phyloP scores from a whole-genome alignment of 2,797 vertebrate species.

The Spea hammondii region DNA sequence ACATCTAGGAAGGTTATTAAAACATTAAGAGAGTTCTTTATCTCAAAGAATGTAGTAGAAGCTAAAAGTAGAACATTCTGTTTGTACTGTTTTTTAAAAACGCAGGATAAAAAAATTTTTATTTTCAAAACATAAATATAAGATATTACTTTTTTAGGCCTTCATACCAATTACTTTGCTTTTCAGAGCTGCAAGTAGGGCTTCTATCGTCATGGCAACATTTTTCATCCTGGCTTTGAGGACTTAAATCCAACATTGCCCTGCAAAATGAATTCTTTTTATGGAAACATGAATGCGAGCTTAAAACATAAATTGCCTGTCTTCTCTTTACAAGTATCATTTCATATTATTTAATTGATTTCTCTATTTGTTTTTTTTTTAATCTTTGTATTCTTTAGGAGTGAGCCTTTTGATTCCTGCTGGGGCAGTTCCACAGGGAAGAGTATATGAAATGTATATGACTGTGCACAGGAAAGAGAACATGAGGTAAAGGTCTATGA shows the following conservation, averaged over 20 bases:
- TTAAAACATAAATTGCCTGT: constrained; percentile 35
- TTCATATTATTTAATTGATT: constrained; percentile 47
- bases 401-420: constrained; percentile 95
- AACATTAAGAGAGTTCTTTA: no score
- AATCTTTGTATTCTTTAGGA: constrained; percentile 71
- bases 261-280: constrained; percentile 48
- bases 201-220: constrained; percentile 49
- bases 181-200: constrained; percentile 44
- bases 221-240: constrained; percentile 38
- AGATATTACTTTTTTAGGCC: constrained; percentile 11
- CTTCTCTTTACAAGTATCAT: constrained; percentile 34
- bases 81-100: not conserved
- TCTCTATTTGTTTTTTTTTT: constrained; percentile 48
- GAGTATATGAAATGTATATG: constrained; percentile 98
- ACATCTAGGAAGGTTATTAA: no score
- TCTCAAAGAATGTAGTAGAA: no score
- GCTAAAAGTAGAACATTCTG: no score
- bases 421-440: constrained; percentile 92
- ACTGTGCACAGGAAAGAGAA: constrained; percentile 96
- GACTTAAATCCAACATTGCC: constrained; percentile 37
- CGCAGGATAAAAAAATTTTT: constrained; percentile 22
- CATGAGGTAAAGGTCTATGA: constrained; percentile 81
- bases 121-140: not conserved
- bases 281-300: constrained; percentile 37
- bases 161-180: constrained; percentile 48